Evolutionary conservation across 2,113 vertebrate genomes (phyloP), one percentile per base, ranked within the genome.

Genomic region (Crotalus viridis): DNA sequence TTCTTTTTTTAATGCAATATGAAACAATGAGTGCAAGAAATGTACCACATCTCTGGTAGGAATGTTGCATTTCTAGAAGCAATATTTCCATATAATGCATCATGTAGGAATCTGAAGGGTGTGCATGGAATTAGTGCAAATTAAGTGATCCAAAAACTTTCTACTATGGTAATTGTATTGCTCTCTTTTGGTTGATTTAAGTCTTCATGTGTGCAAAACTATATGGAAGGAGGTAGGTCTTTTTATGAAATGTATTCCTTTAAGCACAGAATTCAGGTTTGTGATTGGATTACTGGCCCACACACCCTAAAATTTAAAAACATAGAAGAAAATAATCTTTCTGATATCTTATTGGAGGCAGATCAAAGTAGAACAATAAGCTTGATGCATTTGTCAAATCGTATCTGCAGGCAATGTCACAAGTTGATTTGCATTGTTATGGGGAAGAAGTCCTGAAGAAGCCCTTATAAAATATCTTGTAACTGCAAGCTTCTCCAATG

Each of bases 401-500:
- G 54, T 97, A 97, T 96, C 96, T 95, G 92, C 59, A 0, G 93
- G 93, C 88, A 94, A 94, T 96, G 96, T 96, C 96, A 96, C 96
- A 94, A 94, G 96, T 95, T 97, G 95, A 96, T 96, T 96, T 96
- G 95, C 96, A 96, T 96, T 96, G 96, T 96, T 95, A 96, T 96
- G 96, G 96, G 96, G 96, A 97, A 39, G 69, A 96, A 95, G 95
- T 96, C 96, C 94, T 96, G 95, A 96, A 96, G 94, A 96, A 96
- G 95, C 94, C 96, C 96, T 96, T 96, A 95, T 93, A 51, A 90
- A 95, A 94, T 93, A 95, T 95, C 93, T 97, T 97, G 97, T 97
- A 96, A 28, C 86, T 17, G 33, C 95, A 91, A 69, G 92, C 94
- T 96, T 94, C 95, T 94, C 57, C 95, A 95, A 92, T 96, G 95